phyloP scores from a whole-genome alignment of 1,140 invertebrate species.

The Ostrea edulis region DNA sequence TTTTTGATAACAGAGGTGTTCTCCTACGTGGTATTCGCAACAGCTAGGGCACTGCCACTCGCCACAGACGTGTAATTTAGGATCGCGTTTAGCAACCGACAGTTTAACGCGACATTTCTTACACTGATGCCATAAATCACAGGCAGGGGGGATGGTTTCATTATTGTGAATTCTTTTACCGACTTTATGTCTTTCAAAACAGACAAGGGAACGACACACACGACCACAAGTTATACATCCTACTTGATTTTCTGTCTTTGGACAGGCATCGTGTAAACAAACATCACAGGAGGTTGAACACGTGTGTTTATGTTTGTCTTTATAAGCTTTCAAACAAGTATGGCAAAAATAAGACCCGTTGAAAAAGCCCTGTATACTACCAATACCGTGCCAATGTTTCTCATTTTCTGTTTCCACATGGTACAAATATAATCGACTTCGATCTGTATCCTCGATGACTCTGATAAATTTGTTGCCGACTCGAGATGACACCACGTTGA shows the following conservation, averaged over 20 bases:
- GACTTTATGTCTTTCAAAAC: slow-evolving; percentile 28
- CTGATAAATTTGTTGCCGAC: slow-evolving; percentile 49
- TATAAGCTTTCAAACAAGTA: slow-evolving; percentile 29
- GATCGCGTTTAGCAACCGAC: slow-evolving; percentile 20
- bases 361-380: slow-evolving; percentile 44
- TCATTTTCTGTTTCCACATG: slow-evolving; percentile 23
- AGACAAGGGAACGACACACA: slow-evolving; percentile 9
- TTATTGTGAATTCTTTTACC: neutral
- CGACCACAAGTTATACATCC: slow-evolving; percentile 1
- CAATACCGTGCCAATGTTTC: slow-evolving; percentile 41
- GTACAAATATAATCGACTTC: slow-evolving; percentile 33
- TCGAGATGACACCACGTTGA: slow-evolving; percentile 33
- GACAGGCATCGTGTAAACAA: slow-evolving; percentile 2
- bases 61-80: slow-evolving; percentile 29
- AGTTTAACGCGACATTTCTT: slow-evolving; percentile 14
- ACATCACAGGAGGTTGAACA: slow-evolving; percentile 40
- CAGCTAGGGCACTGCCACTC: slow-evolving; percentile 42
- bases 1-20: slow-evolving; percentile 43
- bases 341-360: slow-evolving; percentile 40
- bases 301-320: slow-evolving; percentile 9
- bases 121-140: slow-evolving; percentile 34
- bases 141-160: neutral
- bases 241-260: neutral
- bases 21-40: neutral
- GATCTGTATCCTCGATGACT: slow-evolving; percentile 3